A percentile compares a stretch with the other conserved stretches of the same genome.
phyloP scores from a whole-genome alignment of 2,888 invertebrate species.

The Myathropa florea region DNA sequence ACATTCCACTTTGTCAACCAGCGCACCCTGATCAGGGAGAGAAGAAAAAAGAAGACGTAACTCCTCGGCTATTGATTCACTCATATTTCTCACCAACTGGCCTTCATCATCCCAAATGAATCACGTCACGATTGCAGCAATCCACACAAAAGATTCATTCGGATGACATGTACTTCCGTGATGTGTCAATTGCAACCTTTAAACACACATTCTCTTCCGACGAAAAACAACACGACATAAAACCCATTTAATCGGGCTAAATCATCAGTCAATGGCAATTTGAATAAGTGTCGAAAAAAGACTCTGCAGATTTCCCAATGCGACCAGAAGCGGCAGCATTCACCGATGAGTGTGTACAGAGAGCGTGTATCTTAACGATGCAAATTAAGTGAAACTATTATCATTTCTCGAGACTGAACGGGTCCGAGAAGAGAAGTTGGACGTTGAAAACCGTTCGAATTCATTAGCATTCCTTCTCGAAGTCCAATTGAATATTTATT shows the following conservation, averaged over 20 bases:
- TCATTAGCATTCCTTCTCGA: constrained; percentile 41
- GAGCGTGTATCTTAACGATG: constrained; percentile 18
- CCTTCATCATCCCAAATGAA: not conserved
- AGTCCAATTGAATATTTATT: constrained; percentile 34
- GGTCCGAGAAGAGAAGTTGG: constrained; percentile 5
- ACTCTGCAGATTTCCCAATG: not conserved
- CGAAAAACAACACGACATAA: not conserved
- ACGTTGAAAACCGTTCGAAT: constrained; percentile 16
- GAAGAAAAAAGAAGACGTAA: not conserved
- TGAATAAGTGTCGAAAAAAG: not conserved
- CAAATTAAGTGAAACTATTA: constrained; percentile 52
- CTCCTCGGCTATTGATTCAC: not conserved
- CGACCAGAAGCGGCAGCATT: not conserved
- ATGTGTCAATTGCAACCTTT: not conserved
- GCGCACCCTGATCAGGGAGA: too few species aligned
- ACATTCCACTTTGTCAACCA: too few species aligned
- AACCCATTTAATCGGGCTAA: not conserved
- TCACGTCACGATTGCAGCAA: not conserved
- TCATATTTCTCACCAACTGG: not conserved
- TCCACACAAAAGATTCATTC: not conserved
- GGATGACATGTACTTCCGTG: not conserved
- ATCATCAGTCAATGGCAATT: not conserved
- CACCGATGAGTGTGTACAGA: not conserved
- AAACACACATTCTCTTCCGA: not conserved
- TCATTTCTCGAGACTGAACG: constrained; percentile 18